Conservation (phyloP, 2,888 invertebrate species). For the Chrysolina americana region DNA sequence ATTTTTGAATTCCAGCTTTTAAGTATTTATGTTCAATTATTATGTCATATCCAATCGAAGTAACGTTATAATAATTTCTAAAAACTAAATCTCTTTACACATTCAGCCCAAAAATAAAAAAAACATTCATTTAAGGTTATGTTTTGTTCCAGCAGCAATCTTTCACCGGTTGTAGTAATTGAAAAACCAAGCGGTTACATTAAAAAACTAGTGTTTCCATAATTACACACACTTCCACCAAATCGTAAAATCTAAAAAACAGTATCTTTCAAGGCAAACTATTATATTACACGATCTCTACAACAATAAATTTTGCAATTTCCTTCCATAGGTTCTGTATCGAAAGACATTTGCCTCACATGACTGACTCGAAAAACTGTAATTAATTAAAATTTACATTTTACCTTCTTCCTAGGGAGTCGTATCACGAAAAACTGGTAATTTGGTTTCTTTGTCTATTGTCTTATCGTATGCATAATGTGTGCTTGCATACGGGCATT, state of each 20-base stretch:
- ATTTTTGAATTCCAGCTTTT: too few species aligned
- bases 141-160: background rate
- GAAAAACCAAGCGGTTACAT: background rate
- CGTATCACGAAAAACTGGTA: background rate
- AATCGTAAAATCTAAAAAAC: conserved; percentile 16
- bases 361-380: background rate
- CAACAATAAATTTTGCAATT: conserved; percentile 9
- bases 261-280: conserved; percentile 8
- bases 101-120: too few species aligned
- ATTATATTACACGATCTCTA: conserved; percentile 5
- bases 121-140: too few species aligned
- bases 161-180: conserved; percentile 6
- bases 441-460: conserved; percentile 7
- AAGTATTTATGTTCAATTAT: too few species aligned
- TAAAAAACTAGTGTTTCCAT: background rate
- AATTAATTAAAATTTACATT: conserved; percentile 16
- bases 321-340: conserved; percentile 1
- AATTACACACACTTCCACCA: conserved; percentile 10
- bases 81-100: too few species aligned
- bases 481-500: background rate
- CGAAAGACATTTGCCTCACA: conserved; percentile 1
- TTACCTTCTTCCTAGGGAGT: conserved; percentile 5
- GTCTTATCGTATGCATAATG: conserved; percentile 16
- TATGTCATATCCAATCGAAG: too few species aligned
- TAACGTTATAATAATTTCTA: too few species aligned